Base-by-base conservation (phyloP, 1,140 invertebrate genomes). In the Atta colombica region DNA sequence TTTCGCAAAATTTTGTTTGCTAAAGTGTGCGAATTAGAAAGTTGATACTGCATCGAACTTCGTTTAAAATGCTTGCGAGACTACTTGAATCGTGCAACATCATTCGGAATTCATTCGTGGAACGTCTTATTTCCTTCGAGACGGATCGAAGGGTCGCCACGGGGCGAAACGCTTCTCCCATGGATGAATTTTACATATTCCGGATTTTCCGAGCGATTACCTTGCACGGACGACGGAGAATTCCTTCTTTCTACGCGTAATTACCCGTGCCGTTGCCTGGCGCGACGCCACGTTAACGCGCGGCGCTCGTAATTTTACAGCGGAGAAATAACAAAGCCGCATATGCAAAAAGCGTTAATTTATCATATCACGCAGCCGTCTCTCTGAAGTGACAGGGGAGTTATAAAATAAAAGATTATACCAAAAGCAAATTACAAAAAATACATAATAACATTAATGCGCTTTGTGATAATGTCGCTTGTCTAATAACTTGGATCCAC, bases 151-250 rank as follows among this genome's bases (percentile, higher is more conserved):
- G 69, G 53, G 35, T 69, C 65, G 49, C 55, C 63, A 58, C 21
- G 35, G 25, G 6, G 28, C 63, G 63, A 68, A 39, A 68, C 53
- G 63, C n/a, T 49, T 10, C 60, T 77, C 25, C 25, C 51, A 49
- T 8, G 77, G n/a, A 81, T 77, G 58, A 68, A 68, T 86, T 86
- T 86, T 81, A 81, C 65, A 60, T 66, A 80, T 81, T 80, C 82
- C 39, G 18, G n/a, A 86, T 80, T 86, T 86, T 86, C 65, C 53
- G n/a, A 25, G 60, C 84, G 63, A 81, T 86, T 86, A 86, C 61
- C 77, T 3, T 28, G 21, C 25, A 18, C 39, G 58, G 71, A 39
- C 28, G 72, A 49, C 65, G 53, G 55, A 66, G 51, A 78, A 81
- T 86, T 86, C 63, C 49, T 80, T 80, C 31, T 69, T n/a, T 60